A percentile compares a stretch with the other conserved stretches of the same genome.
Conservation (phyloP, 2,888 invertebrate species). For the Leptothorax acervorum region DNA sequence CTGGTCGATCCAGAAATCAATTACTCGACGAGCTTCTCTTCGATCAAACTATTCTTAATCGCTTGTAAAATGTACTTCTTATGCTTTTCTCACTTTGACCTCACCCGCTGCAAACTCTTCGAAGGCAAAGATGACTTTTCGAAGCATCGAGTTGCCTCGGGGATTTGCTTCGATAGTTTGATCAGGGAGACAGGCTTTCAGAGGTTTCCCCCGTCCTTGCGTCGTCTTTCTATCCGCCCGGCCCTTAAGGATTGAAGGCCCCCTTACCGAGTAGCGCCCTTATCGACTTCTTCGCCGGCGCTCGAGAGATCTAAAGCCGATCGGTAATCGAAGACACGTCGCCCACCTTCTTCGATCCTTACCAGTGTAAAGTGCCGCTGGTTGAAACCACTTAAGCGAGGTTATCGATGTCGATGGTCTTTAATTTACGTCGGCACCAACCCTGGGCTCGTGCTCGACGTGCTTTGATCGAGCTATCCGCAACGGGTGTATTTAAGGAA, state of each 20-base stretch:
- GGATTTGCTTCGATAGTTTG: slow-evolving; percentile 57
- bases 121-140: slow-evolving; percentile 16
- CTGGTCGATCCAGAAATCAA: slow-evolving; percentile 19
- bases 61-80: slow-evolving; percentile 4
- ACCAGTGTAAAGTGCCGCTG: slow-evolving; percentile 44
- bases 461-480: slow-evolving; percentile 56
- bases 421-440: slow-evolving; percentile 45
- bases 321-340: slow-evolving; percentile 50
- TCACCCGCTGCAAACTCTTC: slow-evolving; percentile 12
- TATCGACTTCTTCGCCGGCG: slow-evolving; percentile 54
- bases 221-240: slow-evolving; percentile 27
- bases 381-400: slow-evolving; percentile 33
- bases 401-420: slow-evolving; percentile 43
- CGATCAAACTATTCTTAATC: slow-evolving; percentile 31
- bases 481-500: slow-evolving; percentile 55
- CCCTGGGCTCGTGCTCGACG: neutral
- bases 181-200: slow-evolving; percentile 45
- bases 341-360: slow-evolving; percentile 20
- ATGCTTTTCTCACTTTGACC: neutral
- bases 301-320: slow-evolving; percentile 32
- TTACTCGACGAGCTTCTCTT: neutral
- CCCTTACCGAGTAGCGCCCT: slow-evolving; percentile 10
- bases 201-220: slow-evolving; percentile 1
- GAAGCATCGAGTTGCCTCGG: neutral
- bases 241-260: slow-evolving; percentile 44